These are phyloP conservation scores for Oreochromis mossambicus DNA, from an alignment of 2,797 vertebrate species.

Conservation along the genomic window DNA sequence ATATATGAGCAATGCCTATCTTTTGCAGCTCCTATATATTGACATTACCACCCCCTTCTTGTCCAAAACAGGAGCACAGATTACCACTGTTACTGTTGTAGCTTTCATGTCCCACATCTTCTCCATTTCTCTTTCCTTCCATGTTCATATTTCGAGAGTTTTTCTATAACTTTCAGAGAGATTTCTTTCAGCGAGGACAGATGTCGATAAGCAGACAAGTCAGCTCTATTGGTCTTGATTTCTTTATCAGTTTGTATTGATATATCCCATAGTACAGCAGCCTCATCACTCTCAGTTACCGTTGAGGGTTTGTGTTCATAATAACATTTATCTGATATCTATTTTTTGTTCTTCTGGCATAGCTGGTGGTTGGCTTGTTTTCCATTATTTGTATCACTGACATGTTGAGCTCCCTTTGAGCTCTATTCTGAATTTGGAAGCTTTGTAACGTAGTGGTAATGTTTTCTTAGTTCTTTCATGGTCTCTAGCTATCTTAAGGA, in stretches of 20 bases:
- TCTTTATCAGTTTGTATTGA: background rate
- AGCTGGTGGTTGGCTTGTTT: background rate
- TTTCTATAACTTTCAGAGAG: background rate
- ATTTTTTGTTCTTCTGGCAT: background rate
- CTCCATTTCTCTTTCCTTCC: background rate
- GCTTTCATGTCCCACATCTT: background rate
- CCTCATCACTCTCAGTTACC: background rate
- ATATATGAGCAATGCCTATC: background rate
- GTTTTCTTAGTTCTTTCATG: background rate
- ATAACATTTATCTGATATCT: background rate
- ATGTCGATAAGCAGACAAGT: background rate
- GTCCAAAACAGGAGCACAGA: background rate
- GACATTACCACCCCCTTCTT: background rate
- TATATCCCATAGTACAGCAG: background rate
- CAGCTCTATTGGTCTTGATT: background rate
- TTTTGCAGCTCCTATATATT: background rate
- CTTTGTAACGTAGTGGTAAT: background rate
- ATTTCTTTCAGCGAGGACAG: background rate
- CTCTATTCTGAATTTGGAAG: fast-evolving
- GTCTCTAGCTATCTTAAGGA: background rate
- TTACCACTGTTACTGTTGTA: background rate
- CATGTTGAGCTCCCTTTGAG: background rate
- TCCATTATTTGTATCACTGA: background rate
- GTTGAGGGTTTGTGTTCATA: background rate
- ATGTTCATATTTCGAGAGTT: background rate